Evolutionary conservation across 2,113 vertebrate genomes (phyloP).

Genomic region (Chrysochloris asiatica): DNA sequence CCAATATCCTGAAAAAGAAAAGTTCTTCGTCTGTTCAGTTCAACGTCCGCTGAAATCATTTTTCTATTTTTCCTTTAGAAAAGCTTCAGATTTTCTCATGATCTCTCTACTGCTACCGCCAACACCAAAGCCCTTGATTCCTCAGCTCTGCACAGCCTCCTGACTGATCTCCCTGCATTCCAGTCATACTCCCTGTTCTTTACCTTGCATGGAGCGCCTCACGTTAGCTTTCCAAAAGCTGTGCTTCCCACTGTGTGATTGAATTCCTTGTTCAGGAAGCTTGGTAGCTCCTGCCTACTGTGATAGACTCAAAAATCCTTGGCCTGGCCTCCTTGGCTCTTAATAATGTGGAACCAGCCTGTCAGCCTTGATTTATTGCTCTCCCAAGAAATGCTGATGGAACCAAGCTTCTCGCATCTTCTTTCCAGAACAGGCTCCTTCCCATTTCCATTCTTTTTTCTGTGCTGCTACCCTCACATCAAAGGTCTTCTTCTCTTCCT

Average conservation of each 20-base stretch:
- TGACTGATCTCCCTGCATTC: not conserved
- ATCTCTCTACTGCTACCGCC: not conserved
- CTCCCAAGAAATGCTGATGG: too few relatives aligned
- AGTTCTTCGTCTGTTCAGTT: not conserved
- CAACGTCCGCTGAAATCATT: not conserved
- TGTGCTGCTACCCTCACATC: too few relatives aligned
- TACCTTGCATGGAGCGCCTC: accelerated
- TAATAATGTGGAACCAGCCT: not conserved
- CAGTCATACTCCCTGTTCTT: accelerated
- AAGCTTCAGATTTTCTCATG: not conserved
- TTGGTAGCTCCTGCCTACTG: not conserved
- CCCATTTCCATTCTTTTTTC: too few relatives aligned
- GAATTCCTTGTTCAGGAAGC: not conserved
- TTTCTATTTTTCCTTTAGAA: not conserved
- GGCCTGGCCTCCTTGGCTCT: not conserved
- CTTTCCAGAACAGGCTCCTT: too few relatives aligned
- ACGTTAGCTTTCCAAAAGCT: too few relatives aligned
- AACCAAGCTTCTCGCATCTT: too few relatives aligned
- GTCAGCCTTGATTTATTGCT: not conserved
- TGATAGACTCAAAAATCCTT: not conserved
- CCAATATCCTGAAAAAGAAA: not conserved
- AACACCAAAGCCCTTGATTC: too few relatives aligned
- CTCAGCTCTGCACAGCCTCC: not conserved
- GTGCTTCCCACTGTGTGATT: too few relatives aligned
- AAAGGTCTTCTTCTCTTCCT: too few relatives aligned